These are phyloP conservation scores for Falco naumanni DNA, from an alignment of 2,797 vertebrate genomes.

Conservation along the genomic window DNA sequence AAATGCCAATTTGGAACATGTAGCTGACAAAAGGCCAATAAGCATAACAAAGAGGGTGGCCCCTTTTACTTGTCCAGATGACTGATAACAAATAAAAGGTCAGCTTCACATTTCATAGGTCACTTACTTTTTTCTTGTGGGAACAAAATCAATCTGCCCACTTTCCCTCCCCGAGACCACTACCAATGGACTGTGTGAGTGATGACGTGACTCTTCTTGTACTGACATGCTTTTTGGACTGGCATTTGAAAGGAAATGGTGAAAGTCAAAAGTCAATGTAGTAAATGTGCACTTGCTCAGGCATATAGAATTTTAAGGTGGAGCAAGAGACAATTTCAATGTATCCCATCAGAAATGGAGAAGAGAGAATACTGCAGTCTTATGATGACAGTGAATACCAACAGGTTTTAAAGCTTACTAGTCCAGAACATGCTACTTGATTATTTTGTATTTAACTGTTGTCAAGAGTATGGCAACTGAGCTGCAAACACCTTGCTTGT, in stretches of 20 bases:
- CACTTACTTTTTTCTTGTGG: constrained; percentile 70
- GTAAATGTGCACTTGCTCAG: background rate
- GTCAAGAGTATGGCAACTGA: background rate
- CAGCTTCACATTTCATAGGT: constrained; percentile 77
- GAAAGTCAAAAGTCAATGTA: constrained; percentile 40
- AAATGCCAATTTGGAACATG: constrained; percentile 57
- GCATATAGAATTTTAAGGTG: background rate
- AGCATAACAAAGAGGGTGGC: constrained; percentile 73
- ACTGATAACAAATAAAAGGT: constrained; percentile 76
- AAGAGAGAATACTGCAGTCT: background rate
- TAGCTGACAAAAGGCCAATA: constrained; percentile 69
- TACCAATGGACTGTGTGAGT: constrained; percentile 67
- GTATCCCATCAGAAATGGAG: background rate
- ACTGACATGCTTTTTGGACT: constrained; percentile 2
- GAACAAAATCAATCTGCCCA: constrained; percentile 56
- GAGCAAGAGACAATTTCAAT: background rate
- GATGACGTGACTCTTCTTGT: constrained; percentile 28
- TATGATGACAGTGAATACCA: background rate
- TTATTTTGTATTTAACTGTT: background rate
- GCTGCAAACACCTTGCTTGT: background rate
- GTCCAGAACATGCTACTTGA: background rate
- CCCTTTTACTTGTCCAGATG: constrained; percentile 68
- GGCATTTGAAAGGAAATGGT: constrained; percentile 55
- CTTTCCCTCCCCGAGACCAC: constrained; percentile 39
- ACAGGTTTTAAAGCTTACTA: background rate